These are phyloP conservation scores for Blastomussa wellsi DNA, from an alignment of 92 coral and sea anemone species.

Conservation along the genomic window DNA sequence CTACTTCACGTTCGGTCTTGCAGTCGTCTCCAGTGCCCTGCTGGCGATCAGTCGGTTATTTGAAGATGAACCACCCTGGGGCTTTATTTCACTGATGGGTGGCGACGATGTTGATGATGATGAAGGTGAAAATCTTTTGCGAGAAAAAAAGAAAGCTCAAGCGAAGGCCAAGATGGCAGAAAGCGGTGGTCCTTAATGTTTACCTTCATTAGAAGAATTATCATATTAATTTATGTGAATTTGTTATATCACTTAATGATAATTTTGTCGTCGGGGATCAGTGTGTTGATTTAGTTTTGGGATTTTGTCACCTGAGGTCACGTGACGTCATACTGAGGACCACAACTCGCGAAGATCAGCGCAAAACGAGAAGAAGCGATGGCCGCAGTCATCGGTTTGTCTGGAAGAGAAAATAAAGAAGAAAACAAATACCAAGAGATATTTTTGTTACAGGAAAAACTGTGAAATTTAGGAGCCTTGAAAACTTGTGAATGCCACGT, in stretches of 20 bases:
- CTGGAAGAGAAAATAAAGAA: not conserved
- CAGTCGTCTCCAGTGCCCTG: slow-evolving; percentile 97
- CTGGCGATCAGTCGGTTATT: slow-evolving; percentile 95
- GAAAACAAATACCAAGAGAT: not conserved
- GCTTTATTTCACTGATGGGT: slow-evolving; percentile 80
- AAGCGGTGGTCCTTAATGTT: slow-evolving; percentile 37
- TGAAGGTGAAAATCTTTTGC: slow-evolving; percentile 70
- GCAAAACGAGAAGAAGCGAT: not conserved
- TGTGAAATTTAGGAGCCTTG: not conserved
- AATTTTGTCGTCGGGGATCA: slow-evolving; percentile 38
- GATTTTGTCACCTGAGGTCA: slow-evolving; percentile 16
- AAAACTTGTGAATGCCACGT: not conserved
- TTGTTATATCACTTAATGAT: slow-evolving; percentile 27
- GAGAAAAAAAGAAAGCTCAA: slow-evolving; percentile 55
- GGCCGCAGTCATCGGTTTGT: not conserved
- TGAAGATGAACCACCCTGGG: slow-evolving; percentile 98
- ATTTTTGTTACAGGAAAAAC: slow-evolving; percentile 5
- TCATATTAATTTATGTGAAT: slow-evolving; percentile 18
- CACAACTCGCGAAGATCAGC: not conserved
- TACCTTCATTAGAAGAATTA: slow-evolving; percentile 9
- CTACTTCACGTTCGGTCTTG: slow-evolving; percentile 96
- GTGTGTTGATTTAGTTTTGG: slow-evolving; percentile 34
- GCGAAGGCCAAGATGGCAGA: slow-evolving; percentile 35
- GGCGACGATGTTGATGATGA: slow-evolving; percentile 75
- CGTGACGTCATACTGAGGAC: slow-evolving; percentile 25